These are phyloP conservation scores for Dryomyza anilis DNA, from an alignment of 2,888 invertebrate genomes.

Conservation along the genomic window DNA sequence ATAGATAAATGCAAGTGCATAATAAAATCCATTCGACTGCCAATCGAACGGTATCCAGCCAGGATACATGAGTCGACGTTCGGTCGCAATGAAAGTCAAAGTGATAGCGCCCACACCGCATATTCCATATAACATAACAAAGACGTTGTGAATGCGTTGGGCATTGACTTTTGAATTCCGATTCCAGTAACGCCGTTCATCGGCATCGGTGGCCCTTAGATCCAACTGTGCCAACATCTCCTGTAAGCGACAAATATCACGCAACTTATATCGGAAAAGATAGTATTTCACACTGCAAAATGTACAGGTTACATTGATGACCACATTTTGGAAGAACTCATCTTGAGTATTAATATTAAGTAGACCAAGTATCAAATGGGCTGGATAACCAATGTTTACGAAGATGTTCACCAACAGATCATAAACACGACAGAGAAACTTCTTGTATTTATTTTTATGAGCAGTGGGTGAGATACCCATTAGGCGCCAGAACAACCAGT, in stretches of 20 bases:
- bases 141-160: neutral
- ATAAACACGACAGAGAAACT: conserved; percentile 6
- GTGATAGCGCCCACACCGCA: conserved; percentile 27
- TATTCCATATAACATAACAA: conserved; percentile 15
- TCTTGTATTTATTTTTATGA: conserved; percentile 9
- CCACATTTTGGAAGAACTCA: conserved; percentile 34
- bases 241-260: conserved; percentile 26
- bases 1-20: conserved; percentile 30
- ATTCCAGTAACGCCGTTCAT: conserved; percentile 32
- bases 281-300: conserved; percentile 33
- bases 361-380: conserved; percentile 32
- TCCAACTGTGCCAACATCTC: conserved; percentile 30
- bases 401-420: conserved; percentile 26
- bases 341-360: conserved; percentile 17
- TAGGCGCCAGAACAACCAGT: conserved; percentile 31
- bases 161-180: neutral
- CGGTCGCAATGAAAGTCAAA: conserved; percentile 22
- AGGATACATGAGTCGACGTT: conserved; percentile 36
- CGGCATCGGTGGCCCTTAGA: conserved; percentile 15
- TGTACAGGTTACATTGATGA: conserved; percentile 31
- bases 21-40: conserved; percentile 23
- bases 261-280: conserved; percentile 30
- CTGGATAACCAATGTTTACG: conserved; percentile 31
- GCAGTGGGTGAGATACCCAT: conserved; percentile 29
- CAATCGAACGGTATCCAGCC: conserved; percentile 40